These are phyloP conservation scores for Neuroscelio doddi DNA, from an alignment of 2,888 invertebrate genomes.

Conservation along the genomic window DNA sequence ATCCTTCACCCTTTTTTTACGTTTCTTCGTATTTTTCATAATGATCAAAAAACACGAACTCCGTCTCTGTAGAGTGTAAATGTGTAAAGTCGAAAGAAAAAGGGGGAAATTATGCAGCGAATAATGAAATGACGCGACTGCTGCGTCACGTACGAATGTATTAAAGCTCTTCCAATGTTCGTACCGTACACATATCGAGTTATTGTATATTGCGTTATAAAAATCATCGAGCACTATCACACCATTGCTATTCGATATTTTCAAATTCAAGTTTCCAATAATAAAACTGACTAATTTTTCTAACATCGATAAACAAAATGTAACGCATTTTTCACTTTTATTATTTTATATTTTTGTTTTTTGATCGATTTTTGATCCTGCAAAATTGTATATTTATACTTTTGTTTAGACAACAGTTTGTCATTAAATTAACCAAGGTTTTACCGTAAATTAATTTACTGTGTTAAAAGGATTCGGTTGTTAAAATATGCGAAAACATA, in stretches of 20 bases:
- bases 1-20: too few relatives aligned
- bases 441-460: too few relatives aligned
- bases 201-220: not conserved
- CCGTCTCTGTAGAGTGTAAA: not conserved
- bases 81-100: not conserved
- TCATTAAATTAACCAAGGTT: too few relatives aligned
- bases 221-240: not conserved
- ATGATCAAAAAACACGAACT: not conserved
- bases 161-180: not conserved
- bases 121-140: conserved; percentile 2
- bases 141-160: not conserved
- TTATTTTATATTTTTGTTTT: too few relatives aligned
- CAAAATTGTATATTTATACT: too few relatives aligned
- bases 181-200: not conserved
- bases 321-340: too few relatives aligned
- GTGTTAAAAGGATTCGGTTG: too few relatives aligned
- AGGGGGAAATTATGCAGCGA: conserved; percentile 1
- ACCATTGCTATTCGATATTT: not conserved
- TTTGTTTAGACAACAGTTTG: too few relatives aligned
- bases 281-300: not conserved
- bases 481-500: too few relatives aligned
- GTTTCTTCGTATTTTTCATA: not conserved
- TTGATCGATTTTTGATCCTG: too few relatives aligned
- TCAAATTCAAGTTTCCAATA: not conserved
- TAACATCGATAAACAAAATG: too few relatives aligned